These are phyloP conservation scores for Dolichopus griseipennis DNA, from an alignment of 2,888 invertebrate species.

Conservation along the genomic window DNA sequence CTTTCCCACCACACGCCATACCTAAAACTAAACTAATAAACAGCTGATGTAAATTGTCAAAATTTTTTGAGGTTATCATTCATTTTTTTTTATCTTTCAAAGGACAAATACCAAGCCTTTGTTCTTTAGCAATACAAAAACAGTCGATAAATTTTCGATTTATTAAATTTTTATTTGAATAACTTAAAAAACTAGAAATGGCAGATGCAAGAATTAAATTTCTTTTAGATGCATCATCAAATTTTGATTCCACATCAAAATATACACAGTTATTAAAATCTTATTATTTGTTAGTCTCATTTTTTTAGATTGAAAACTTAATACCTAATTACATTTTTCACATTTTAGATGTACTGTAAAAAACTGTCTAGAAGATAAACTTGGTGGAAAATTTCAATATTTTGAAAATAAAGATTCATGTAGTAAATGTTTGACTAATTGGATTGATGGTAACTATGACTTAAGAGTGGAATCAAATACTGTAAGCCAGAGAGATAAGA, in stretches of 20 bases:
- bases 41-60: too few relatives aligned
- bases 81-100: too few relatives aligned
- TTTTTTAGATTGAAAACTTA: background rate
- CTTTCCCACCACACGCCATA: too few relatives aligned
- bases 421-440: constrained; percentile 20
- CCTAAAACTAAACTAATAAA: too few relatives aligned
- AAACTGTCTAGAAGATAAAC: background rate
- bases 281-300: background rate
- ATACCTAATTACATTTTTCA: background rate
- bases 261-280: background rate
- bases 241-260: background rate
- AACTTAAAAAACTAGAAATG: background rate
- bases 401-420: background rate
- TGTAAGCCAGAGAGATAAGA: constrained; percentile 9
- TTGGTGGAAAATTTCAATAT: background rate
- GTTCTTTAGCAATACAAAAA: too few relatives aligned
- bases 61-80: too few relatives aligned
- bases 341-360: background rate
- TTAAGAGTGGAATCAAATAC: constrained; percentile 13
- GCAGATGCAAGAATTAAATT: background rate
- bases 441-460: constrained; percentile 19
- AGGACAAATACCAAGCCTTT: too few relatives aligned
- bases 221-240: background rate
- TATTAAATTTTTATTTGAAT: background rate
- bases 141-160: too few relatives aligned